Base-by-base conservation (phyloP, 2,797 vertebrate species). In the Microhierax caerulescens region DNA sequence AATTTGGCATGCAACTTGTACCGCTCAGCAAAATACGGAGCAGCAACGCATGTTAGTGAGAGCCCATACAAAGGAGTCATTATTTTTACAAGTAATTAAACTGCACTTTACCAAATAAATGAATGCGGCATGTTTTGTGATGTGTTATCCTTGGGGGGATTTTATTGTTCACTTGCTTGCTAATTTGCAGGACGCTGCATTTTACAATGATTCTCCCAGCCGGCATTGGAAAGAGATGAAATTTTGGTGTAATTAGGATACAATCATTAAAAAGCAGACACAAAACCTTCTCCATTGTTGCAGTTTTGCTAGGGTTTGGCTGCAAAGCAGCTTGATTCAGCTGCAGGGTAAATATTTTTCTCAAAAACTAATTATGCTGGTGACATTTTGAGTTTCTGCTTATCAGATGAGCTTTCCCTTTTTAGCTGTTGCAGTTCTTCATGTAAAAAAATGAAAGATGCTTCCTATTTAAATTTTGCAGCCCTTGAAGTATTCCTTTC, bases 71-170 rank as follows among this genome's bases (percentile, higher is more conserved):
- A 97, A 97, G 92, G 72, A 87, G 57, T 84, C 80, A 91, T 95
- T 97, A 87, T 97, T 95, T 95, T 95, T 95, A 89, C 93, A 80
- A 95, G 93, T 96, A 95, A 95, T 96, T 96, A 96, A 95, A 59
- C 70, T 92, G 60, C 74, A 74, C 80, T 92, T 50, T 0, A 6
- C 85, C 80, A 92, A 88, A 95, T 78, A 97, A 93, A 76, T 95
- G 90, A 96, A 93, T 85, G 74, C 90, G 47, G 60, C 0, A 3
- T 90, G 56, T 95, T 95, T 95, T 90, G 88, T 91, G 92, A 57
- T 95, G 93, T 77, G 36, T 93, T 95, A 87, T 90, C 67, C 85
- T 93, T 79, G 59, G 54, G 76, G 93, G 30, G 14, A 59, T 72
- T 87, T 95, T 85, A 95, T 90, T 97, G 93, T 97, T 95, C 67